Evolutionary conservation across 2,888 invertebrate species (phyloP), one percentile per base, ranked within the genome.

Genomic region (Noctua pronuba): DNA sequence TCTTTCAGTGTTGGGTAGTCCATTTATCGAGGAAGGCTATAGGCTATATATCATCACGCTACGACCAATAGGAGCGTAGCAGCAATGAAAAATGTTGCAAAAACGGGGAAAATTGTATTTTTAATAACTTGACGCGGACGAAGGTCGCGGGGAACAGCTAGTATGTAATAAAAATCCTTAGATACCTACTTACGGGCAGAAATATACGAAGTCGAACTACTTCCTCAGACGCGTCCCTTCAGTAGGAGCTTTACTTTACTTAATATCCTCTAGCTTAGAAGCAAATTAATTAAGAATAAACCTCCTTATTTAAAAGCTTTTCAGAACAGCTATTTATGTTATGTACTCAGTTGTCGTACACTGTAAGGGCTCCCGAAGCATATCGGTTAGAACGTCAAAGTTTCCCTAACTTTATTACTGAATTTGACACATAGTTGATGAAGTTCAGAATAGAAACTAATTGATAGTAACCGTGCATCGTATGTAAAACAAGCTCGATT

Each of bases 401-500:
- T 77, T 77, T 28, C 5, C 21, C 38, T 31, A 77, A 77, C 66
- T 71, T 67, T 46, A 66, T 68, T 58, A 18, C 46, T 68, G 60
- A 71, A 62, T 62, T 77, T 62, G 55, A 68, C 35, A 62, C 62
- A 31, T 28, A 66, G 21, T 62, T 71, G 52, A 77, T 75, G 44
- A 73, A 66, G 66, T 70, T 66, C 16, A 46, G 38, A 71, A 38
- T 71, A 38, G 0, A 69, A 75, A 49, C 49, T 68, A 68, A 83
- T 81, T 81, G 71, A 41, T 77, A 24, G 67, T 49, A 28, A 35
- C 35, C 80, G 49, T 73, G 55, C 64, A 58, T 35, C 16, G 67
- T 46, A 55, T 58, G 52, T 38, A 38, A 76, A 77, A 35, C 18
- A 46, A 60, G 35, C 11, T 41, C 55, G 16, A 55, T 31, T 21